Evolutionary conservation across 1,140 invertebrate genomes (phyloP), one percentile per base, ranked within the genome.

Genomic region (Drosophila pallidifrons): DNA sequence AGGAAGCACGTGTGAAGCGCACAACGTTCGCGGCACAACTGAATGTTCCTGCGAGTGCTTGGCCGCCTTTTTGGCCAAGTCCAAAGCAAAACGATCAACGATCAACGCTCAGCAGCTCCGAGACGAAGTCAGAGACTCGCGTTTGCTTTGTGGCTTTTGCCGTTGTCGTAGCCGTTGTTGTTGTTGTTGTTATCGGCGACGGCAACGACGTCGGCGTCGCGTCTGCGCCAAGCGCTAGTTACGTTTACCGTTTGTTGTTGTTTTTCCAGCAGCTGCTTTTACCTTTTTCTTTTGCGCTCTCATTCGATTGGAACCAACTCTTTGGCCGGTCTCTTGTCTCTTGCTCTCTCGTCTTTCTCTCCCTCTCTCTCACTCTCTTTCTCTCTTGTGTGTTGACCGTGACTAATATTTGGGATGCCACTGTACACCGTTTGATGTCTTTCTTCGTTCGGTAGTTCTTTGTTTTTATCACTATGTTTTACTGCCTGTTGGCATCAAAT

Each of bases 31-130:
- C 87, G 82, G 73, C 70, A 81, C 77, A 80, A 91, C 90, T 91
- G 90, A 91, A 75, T 87, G 73, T 87, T 91, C 80, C 82, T 91
- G 71, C 51, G 57, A 82, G 70, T 65, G 54, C 69, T 77, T 83
- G 78, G 81, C 80, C 78, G 81, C 91, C 77, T 91, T 91, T 90
- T 91, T 91, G 88, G 88, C 88, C 76, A 81, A 85, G 54, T 88
- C 69, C 75, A 77, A 82, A 38, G 41, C 25, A 15, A 32, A 51
- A 8, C 52, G 47, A 7, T 25, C 57, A 20, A 28, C 57, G 54
- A 20, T 65, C 67, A 43, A 20, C 41, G 55, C 55, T 25, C 20
- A 25, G 16, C 16, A 20, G 20, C 20, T 59, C 55, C 20, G 13
- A 49, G 63, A 47, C 60, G 46, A 25, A 43, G 43, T 35, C 30